Evolutionary conservation across 2,797 vertebrate genomes (phyloP), one percentile per base, ranked within the genome.

Genomic region (Lepus townsendii): DNA sequence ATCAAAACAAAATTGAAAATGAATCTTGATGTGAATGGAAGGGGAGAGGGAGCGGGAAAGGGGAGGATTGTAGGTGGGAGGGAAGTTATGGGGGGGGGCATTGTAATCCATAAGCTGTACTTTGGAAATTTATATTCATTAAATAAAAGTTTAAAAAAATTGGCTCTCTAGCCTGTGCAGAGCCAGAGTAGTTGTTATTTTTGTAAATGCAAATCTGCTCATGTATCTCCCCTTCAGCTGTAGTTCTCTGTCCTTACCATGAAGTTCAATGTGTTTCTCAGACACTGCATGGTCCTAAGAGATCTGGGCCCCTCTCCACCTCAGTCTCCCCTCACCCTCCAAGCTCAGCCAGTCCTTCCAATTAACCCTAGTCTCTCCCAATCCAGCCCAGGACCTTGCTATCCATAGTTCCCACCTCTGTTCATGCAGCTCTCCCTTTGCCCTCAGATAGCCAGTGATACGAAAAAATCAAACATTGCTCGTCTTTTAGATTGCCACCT

Each of bases 1-100:
- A 95, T 63, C 6, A 88, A 94, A 91, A 90, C 65, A 68, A 38
- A 71, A 88, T 77, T 30, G 63, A 35, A 35, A 35, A 35, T 35
- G 35, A 35, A 35, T 35, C 35, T 35, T 35, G 35, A 35, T 35
- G 35, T 35, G 35, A 35, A 35, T 35, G 35, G 35, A 35, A 35
- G 35, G 35, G 35, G 35, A 35, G 35, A 35, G 35, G 35, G 35
- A 35, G 35, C 35, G 35, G 35, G 35, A 35, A 35, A 35, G 35
- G 35, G 35, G 35, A 35, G 35, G 35, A 4, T 35, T 35, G 35
- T 35, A 4, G 35, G 35, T 35, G 35, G 35, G 35, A 35, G 35
- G 35, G 35, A 35, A 35, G 35, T 35, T 35, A 35, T 35, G 35
- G 35, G 35, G 35, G 35, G 35, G 35, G 35, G 35, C 35, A 35